Conservation (phyloP, 2,113 vertebrate genomes). For the Gyps fulvus region DNA sequence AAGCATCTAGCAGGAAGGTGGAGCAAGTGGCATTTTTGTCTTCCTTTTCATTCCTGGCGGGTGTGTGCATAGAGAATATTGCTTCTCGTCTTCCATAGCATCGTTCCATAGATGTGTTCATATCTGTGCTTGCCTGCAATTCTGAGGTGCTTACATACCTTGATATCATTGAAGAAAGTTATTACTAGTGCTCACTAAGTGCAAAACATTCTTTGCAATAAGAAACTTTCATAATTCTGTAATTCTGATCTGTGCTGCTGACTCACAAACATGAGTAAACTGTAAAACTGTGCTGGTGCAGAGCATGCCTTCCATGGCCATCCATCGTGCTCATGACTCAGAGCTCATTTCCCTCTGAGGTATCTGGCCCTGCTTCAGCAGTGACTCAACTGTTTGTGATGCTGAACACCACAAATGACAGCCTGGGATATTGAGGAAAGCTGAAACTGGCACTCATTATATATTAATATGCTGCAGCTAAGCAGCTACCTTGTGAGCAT, state of each 20-base stretch:
- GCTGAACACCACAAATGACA: neutral
- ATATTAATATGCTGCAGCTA: neutral
- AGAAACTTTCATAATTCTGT: neutral
- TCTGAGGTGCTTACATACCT: neutral
- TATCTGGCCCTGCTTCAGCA: neutral
- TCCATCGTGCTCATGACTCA: neutral
- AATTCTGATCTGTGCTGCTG: neutral
- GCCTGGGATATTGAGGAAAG: neutral
- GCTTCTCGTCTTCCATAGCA: neutral
- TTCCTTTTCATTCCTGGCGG: neutral
- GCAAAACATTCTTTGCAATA: neutral
- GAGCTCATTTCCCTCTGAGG: neutral
- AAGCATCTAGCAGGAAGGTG: neutral
- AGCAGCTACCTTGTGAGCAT: neutral
- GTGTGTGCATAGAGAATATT: neutral
- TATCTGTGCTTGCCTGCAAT: neutral
- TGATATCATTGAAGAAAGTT: neutral
- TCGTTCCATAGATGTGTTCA: neutral
- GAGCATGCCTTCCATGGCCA: neutral
- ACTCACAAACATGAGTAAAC: neutral
- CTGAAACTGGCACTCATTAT: neutral
- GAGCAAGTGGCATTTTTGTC: neutral
- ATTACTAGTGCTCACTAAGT: neutral
- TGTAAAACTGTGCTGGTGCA: neutral
- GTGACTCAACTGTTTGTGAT: slow-evolving; percentile 2